Conservation (phyloP, 2,797 vertebrate species). For the Odontamblyopus lacepedii region DNA sequence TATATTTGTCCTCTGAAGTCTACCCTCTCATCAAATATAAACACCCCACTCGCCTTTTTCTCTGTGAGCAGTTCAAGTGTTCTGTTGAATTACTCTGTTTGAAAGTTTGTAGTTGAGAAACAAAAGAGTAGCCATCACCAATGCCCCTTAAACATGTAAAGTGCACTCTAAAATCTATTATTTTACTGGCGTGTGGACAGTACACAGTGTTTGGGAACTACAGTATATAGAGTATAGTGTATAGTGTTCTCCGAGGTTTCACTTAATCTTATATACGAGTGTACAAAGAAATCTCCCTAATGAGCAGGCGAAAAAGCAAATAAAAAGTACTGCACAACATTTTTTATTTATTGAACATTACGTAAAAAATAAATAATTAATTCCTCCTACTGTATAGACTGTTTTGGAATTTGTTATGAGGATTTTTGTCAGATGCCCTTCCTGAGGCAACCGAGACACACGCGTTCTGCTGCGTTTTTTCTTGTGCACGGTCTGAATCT, state of each 20-base stretch:
- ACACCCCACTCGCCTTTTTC: not conserved
- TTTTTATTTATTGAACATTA: not conserved
- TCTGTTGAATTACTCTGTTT: not conserved
- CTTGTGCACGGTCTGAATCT: too few relatives aligned
- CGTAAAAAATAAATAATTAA: not conserved
- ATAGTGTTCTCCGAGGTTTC: slow-evolving; percentile 21
- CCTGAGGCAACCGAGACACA: not conserved
- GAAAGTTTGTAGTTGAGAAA: slow-evolving; percentile 28
- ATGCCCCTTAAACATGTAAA: slow-evolving; percentile 41
- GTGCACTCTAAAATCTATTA: slow-evolving; percentile 65
- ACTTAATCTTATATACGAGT: slow-evolving; percentile 7
- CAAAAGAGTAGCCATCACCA: slow-evolving; percentile 29
- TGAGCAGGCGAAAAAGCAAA: not conserved
- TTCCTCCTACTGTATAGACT: not conserved
- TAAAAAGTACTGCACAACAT: not conserved
- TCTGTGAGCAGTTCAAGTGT: not conserved
- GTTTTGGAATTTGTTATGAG: not conserved
- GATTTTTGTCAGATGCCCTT: not conserved
- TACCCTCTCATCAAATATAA: not conserved
- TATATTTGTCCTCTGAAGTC: too few relatives aligned
- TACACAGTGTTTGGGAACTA: slow-evolving; percentile 34
- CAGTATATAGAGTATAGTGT: slow-evolving; percentile 9
- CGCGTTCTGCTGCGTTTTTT: too few relatives aligned
- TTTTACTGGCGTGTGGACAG: slow-evolving; percentile 47
- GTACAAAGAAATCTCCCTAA: not conserved